Evolutionary conservation across 1,140 invertebrate species (phyloP).

Genomic region (Pseudomyrmex cubaensis): DNA sequence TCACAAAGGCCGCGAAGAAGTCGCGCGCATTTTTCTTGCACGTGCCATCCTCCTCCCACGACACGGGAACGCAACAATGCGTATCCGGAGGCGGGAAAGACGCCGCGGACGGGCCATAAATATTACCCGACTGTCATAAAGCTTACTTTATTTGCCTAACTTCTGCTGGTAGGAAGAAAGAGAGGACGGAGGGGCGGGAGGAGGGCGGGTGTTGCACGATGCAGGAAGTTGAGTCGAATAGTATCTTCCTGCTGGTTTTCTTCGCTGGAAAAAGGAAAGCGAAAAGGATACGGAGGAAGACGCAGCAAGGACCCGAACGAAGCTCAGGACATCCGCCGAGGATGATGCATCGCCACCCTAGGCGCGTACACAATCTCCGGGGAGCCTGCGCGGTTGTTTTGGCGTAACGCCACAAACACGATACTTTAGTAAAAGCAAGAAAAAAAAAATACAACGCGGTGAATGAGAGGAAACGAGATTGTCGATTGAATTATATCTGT

Average conservation of each 20-base stretch:
- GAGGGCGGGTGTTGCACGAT: background rate
- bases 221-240: slow-evolving; percentile 38
- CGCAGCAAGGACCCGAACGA: slow-evolving; percentile 34
- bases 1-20: slow-evolving; percentile 6
- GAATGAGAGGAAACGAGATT: slow-evolving; percentile 24
- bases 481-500: slow-evolving; percentile 23
- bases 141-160: slow-evolving; percentile 66
- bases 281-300: slow-evolving; percentile 25
- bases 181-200: background rate
- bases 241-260: slow-evolving; percentile 59
- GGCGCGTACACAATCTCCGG: slow-evolving; percentile 50
- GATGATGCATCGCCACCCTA: slow-evolving; percentile 46
- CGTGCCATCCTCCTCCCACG: slow-evolving; percentile 6
- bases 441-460: slow-evolving; percentile 1
- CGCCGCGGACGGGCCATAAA: slow-evolving; percentile 40
- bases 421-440: slow-evolving; percentile 35
- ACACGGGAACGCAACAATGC: slow-evolving; percentile 43
- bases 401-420: slow-evolving; percentile 33
- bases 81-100: slow-evolving; percentile 30
- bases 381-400: slow-evolving; percentile 36
- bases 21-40: slow-evolving; percentile 40
- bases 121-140: slow-evolving; percentile 51
- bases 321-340: slow-evolving; percentile 57
- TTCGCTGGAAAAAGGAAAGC: slow-evolving; percentile 29
- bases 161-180: slow-evolving; percentile 56